A percentile compares a stretch with the other conserved stretches of the same genome.
Conservation (phyloP, 1,140 invertebrate genomes). For the Solen grandis region DNA sequence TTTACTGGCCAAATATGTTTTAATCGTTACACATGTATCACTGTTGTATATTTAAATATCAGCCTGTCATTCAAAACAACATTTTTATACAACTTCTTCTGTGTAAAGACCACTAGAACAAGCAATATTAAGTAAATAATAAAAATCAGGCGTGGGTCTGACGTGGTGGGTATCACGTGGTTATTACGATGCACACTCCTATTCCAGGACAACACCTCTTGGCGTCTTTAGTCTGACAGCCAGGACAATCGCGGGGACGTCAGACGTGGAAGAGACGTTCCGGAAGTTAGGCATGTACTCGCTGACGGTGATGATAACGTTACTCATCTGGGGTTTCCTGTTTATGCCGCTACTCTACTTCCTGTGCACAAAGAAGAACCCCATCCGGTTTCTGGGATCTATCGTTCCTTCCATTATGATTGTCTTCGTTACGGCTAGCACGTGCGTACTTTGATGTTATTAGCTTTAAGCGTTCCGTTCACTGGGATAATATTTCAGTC, state of each 20-base stretch:
- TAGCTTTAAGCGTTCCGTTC: background rate
- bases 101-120: background rate
- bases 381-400: constrained; percentile 90
- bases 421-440: constrained; percentile 94
- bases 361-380: constrained; percentile 90
- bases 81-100: no score
- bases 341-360: constrained; percentile 93
- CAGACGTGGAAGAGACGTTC: constrained; percentile 89
- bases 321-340: constrained; percentile 92
- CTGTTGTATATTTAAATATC: background rate
- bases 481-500: no score
- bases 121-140: background rate
- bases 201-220: constrained; percentile 88
- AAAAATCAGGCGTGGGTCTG: background rate
- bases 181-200: no score
- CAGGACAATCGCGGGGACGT: constrained; percentile 92
- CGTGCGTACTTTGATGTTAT: constrained; percentile 55
- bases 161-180: no score
- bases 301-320: constrained; percentile 89
- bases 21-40: background rate
- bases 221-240: constrained; percentile 94
- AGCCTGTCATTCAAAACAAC: background rate
- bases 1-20: no score
- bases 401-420: constrained; percentile 93
- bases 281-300: constrained; percentile 92